Base-by-base conservation (phyloP, 2,888 invertebrate genomes). In the Drosophila histrio region DNA sequence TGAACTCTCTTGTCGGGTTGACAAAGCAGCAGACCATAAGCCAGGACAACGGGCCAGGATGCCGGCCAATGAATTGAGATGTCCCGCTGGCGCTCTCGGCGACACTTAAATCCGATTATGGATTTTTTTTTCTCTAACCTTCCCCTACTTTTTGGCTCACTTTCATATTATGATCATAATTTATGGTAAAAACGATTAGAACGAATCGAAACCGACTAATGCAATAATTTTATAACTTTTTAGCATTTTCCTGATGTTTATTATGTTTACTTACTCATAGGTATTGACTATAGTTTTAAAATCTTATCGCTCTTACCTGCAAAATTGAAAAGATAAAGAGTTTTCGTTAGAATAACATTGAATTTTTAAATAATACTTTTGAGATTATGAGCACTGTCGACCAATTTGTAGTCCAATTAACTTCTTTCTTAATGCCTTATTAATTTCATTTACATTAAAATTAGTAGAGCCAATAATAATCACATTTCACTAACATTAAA, bases 51-150 rank as follows among this genome's bases (percentile, higher is more conserved):
- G 30, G 36, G 32, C 57, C 50, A 52, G 43, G 17, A 57, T 53
- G 36, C 28, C 38, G 30, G 38, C 44, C 60, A 60, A 53, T 60
- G 53, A 72, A 85, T 79, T 79, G 68, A 84, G 82, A 87, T 87
- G 79, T 85, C 85, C 85, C 78, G 87, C 87, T 87, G 87, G 64
- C 62, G 74, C 63, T 75, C 64, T 57, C 34, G 44, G 47, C 66
- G 57, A 47, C 69, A 70, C 68, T 52, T 66, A 79, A 81, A 84
- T 84, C 86, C 86, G 86, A 84, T 84, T 84, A 84, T 69, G 49
- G 77, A 79, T 62, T 76, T 65, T 72, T 11, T 34, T 47, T 46
- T 43, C 3, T 38, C 21, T 22, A 39, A 47, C 49, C 43, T 54
- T 61, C 50, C 36, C 30, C 46, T 46, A 9, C 24, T 21, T 11